Evolutionary conservation across 1,140 invertebrate species (phyloP).

Genomic region (Vanessa atalanta): DNA sequence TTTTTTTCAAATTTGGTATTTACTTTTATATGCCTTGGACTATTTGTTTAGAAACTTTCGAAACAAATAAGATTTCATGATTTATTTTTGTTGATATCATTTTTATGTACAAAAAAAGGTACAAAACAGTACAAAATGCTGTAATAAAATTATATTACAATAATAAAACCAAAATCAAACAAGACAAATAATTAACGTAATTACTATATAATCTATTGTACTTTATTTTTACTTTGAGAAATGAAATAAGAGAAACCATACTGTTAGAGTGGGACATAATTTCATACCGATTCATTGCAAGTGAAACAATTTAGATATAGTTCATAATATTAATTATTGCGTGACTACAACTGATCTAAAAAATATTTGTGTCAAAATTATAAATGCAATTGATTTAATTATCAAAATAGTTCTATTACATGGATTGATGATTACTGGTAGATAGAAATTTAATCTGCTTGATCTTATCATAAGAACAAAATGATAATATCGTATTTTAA

Average conservation of each 20-base stretch:
- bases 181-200: conserved; percentile 32
- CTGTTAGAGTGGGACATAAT: not conserved
- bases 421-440: not conserved
- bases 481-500: not conserved
- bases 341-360: not conserved
- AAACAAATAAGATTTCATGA: conserved; percentile 30
- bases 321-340: not conserved
- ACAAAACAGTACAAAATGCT: conserved; percentile 54
- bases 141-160: conserved; percentile 48
- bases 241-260: conserved; percentile 12
- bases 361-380: conserved; percentile 9
- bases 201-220: conserved; percentile 37
- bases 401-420: conserved; percentile 6
- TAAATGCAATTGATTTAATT: conserved; percentile 10
- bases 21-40: conserved; percentile 22
- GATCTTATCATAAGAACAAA: not conserved
- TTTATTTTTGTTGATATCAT: conserved; percentile 41
- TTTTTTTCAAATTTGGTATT: conserved; percentile 24
- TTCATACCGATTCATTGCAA: conserved; percentile 5
- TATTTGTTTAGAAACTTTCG: conserved; percentile 9
- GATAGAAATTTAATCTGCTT: not conserved
- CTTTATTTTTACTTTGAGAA: conserved; percentile 19
- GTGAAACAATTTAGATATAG: not conserved
- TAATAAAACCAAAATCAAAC: conserved; percentile 28
- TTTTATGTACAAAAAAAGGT: conserved; percentile 33